phyloP scores from a whole-genome alignment of 2,113 vertebrate species.

The pig (Sus scrofa) region T2T-Sscrofa CM000813.6:102887501-102888000 shows the following conservation, averaged over 20 bases:
- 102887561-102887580: conserved; percentile 25
- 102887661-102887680: conserved; percentile 72
- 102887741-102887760: conserved; percentile 57
- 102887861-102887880: conserved; percentile 22
- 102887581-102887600: conserved; percentile 23
- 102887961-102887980: background rate
- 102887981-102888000: background rate
- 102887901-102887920: conserved; percentile 66
- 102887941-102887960: conserved; percentile 48
- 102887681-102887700: conserved; percentile 44
- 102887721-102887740: conserved; percentile 72
- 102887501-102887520: background rate
- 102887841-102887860: conserved; percentile 20
- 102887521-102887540: background rate
- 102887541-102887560: background rate
- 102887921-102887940: conserved; percentile 9
- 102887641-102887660: conserved; percentile 45
- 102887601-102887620: conserved; percentile 47
- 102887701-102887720: conserved; percentile 42
- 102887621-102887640: background rate
- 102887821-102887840: conserved; percentile 39
- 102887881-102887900: conserved; percentile 55
- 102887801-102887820: conserved; percentile 57
- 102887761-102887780: conserved; percentile 68
- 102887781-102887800: conserved; percentile 72